Evolutionary conservation across 2,888 invertebrate species (phyloP).

Genomic region (Drosophila lutescens): DNA sequence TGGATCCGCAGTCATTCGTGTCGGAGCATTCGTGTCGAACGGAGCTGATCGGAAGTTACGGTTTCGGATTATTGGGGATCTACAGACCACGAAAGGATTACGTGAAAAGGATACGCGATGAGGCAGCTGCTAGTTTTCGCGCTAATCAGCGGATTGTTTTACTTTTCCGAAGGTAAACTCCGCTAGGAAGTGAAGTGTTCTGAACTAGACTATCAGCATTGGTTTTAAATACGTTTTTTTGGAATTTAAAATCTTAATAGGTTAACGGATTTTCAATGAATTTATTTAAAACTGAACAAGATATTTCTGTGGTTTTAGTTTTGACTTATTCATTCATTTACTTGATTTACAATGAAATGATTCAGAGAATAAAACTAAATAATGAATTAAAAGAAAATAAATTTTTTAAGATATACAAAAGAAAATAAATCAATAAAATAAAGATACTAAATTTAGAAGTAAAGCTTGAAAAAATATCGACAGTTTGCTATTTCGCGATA

Average conservation of each 20-base stretch:
- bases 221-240: not conserved
- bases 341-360: too few species aligned
- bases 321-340: too few species aligned
- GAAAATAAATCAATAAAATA: too few species aligned
- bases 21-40: constrained; percentile 53
- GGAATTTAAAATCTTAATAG: not conserved
- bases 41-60: constrained; percentile 59
- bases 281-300: too few species aligned
- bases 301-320: too few species aligned
- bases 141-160: constrained; percentile 77
- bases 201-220: not conserved
- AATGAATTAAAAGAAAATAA: too few species aligned
- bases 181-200: not conserved
- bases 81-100: constrained; percentile 37
- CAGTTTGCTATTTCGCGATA: too few species aligned
- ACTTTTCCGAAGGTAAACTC: constrained; percentile 82
- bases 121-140: constrained; percentile 59
- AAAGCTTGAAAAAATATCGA: too few species aligned
- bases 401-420: too few species aligned
- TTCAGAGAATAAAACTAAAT: too few species aligned
- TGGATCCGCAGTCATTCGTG: constrained; percentile 68
- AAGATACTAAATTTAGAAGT: too few species aligned
- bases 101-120: constrained; percentile 58
- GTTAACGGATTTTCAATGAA: too few species aligned
- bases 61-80: constrained; percentile 18